These are phyloP conservation scores for Troilus luridus DNA, from an alignment of 2,888 invertebrate species.

Conservation along the genomic window DNA sequence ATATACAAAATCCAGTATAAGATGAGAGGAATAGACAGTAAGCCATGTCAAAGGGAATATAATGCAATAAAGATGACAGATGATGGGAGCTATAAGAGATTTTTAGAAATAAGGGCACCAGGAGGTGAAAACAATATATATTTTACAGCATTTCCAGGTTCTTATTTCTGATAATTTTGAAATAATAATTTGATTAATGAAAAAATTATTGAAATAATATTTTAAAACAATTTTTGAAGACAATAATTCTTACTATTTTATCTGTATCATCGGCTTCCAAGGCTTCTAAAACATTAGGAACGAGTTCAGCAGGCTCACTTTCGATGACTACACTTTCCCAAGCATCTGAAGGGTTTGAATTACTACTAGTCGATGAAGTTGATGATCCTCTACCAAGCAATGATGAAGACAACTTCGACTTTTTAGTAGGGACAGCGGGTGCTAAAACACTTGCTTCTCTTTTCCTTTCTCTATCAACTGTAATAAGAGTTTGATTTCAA, in stretches of 20 bases:
- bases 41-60: no score
- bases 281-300: slow-evolving; percentile 81
- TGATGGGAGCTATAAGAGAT: no score
- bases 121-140: no score
- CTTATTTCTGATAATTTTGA: no score
- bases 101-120: no score
- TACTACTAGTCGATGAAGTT: slow-evolving; percentile 20
- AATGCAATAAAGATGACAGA: no score
- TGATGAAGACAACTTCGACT: slow-evolving; percentile 63
- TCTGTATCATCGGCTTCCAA: slow-evolving; percentile 85
- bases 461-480: slow-evolving; percentile 59
- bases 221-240: slow-evolving; percentile 50
- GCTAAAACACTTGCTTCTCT: slow-evolving; percentile 62
- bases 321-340: slow-evolving; percentile 85
- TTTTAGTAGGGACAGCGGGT: slow-evolving; percentile 63
- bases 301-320: slow-evolving; percentile 84
- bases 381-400: slow-evolving; percentile 53
- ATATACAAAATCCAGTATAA: no score
- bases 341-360: slow-evolving; percentile 70
- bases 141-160: no score
- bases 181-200: neutral
- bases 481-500: neutral
- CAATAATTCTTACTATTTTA: slow-evolving; percentile 74
- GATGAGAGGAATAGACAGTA: no score
- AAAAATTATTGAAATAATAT: neutral